Conservation (phyloP, 1,140 invertebrate species). For the Fopius arisanus region DNA sequence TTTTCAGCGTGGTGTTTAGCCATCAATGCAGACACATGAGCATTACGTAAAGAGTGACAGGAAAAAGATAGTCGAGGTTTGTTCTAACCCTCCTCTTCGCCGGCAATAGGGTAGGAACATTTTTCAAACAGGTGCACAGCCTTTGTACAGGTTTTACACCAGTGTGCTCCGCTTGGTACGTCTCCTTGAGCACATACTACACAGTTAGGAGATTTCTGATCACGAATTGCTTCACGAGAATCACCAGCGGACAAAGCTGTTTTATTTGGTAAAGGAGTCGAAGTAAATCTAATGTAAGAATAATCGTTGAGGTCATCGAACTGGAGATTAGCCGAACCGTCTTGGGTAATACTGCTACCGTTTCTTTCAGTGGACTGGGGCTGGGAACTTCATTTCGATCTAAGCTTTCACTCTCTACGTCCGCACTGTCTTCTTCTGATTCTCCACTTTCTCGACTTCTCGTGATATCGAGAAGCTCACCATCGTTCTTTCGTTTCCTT, state of each 20-base stretch:
- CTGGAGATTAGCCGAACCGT: too few relatives aligned
- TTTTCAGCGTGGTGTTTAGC: neutral
- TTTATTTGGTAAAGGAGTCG: too few relatives aligned
- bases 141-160: neutral
- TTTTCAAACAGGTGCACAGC: neutral
- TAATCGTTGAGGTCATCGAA: too few relatives aligned
- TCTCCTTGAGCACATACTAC: neutral
- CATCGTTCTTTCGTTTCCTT: too few relatives aligned
- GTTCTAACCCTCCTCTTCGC: neutral
- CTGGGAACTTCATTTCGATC: too few relatives aligned
- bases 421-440: too few relatives aligned
- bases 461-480: too few relatives aligned
- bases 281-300: too few relatives aligned
- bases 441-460: too few relatives aligned
- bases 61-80: neutral
- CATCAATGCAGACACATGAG: neutral
- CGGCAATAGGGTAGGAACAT: neutral
- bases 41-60: neutral
- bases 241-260: neutral
- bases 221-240: neutral
- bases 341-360: too few relatives aligned
- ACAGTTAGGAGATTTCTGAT: neutral
- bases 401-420: too few relatives aligned
- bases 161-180: neutral
- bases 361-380: too few relatives aligned